Base-by-base conservation (phyloP, 2,888 invertebrate genomes). In the Resseliella maxima region DNA sequence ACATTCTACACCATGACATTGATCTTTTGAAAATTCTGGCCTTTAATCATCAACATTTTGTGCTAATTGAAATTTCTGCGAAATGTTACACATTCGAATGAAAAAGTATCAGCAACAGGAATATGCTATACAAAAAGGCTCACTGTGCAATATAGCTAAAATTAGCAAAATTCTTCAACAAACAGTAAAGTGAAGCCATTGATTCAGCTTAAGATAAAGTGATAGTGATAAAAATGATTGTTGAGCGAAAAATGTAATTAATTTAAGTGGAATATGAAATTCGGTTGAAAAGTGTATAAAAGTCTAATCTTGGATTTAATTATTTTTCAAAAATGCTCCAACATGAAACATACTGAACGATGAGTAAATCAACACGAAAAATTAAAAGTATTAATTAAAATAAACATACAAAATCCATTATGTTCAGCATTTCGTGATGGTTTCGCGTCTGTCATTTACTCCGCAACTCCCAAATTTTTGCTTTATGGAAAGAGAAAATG, bases 351-450 rank as follows among this genome's bases (percentile, higher is more conserved):
- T 31, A 72, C 15, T 3, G 3, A 59, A 31, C n/a, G n/a, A 31
- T 8, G 72, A 12, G 72, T 12, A 72, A 72, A 72, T 72, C 72
- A 15, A 31, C 59, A 31, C 27, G 18, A 72, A 72, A 72, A 72
- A 72, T 72, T 31, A 72, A 72, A 72, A 15, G n/a, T 12, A 72
- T 72, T 72, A 72, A 72, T 72, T 72, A 72, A 31, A 31, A 15
- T 72, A 72, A 72, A 72, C 72, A 72, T 72, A 72, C 31, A 72
- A 72, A 72, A 15, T 72, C 72, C 72, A 72, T 72, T 72, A 72
- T 50, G 10, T 18, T 2, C 12, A 18, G 2, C 12, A 18, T 50
- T 50, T 50, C 18, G 50, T 2, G 12, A 50, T 50, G 50, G 50
- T 2, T 50, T 18, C 50, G 21, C 18, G 50, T 50, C 10, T 2